Evolutionary conservation across 2,113 vertebrate species (phyloP).

Genomic region (Myrmecophaga tridactyla): DNA sequence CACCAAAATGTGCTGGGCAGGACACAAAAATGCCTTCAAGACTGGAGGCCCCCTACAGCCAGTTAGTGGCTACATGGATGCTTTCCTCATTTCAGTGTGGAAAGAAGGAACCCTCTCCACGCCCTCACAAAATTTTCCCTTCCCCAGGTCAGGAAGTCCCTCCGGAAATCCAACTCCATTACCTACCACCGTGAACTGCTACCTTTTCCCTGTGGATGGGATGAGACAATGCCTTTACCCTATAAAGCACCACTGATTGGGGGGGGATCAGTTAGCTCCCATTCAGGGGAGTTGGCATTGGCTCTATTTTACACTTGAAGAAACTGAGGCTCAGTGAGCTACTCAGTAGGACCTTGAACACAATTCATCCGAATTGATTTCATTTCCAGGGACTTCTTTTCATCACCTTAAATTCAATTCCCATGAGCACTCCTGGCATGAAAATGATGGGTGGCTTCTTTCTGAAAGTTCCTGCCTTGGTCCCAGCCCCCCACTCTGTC

Average conservation of each 20-base stretch:
- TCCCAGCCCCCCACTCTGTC: not conserved
- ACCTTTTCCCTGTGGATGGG: not conserved
- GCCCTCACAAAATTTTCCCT: not conserved
- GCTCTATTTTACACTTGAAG: not conserved
- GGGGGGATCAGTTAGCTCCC: not conserved
- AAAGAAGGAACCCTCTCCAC: not conserved
- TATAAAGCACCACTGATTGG: not conserved
- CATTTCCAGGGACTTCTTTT: not conserved
- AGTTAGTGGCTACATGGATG: not conserved
- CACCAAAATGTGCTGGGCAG: not conserved
- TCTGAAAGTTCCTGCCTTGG: not conserved
- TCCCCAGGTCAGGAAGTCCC: not conserved
- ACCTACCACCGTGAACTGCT: not conserved
- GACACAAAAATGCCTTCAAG: not conserved
- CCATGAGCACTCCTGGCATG: constrained; percentile 17
- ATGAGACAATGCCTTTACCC: not conserved
- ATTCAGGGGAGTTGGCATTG: not conserved
- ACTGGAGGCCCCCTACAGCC: too few species aligned
- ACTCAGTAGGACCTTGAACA: not conserved
- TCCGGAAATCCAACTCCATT: not conserved
- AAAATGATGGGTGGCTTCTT: not conserved
- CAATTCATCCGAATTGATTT: not conserved
- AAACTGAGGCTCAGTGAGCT: not conserved
- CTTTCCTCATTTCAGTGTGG: not conserved
- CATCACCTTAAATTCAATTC: not conserved